Conservation (phyloP, 2,113 vertebrate genomes). For the Hippolais icterina region DNA sequence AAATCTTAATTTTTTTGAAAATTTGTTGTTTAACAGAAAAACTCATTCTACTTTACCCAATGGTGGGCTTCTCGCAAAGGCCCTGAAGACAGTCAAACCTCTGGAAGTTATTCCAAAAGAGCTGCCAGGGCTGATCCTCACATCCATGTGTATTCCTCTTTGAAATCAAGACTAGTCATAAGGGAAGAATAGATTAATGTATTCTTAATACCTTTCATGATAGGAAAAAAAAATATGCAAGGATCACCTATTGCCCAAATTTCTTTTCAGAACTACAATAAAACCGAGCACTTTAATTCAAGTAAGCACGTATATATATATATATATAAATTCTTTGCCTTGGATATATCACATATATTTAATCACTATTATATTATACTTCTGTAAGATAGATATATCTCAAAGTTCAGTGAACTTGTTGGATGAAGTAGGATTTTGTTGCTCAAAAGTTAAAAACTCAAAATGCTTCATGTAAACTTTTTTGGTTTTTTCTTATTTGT, state of each 20-base stretch:
- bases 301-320: rapidly evolving
- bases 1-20: neutral
- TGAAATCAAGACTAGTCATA: neutral
- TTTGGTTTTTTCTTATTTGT: neutral
- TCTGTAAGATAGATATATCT: neutral
- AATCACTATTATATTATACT: neutral
- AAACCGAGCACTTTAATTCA: neutral
- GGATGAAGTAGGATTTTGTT: neutral
- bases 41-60: neutral
- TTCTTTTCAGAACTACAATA: neutral
- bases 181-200: neutral
- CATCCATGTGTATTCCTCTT: neutral
- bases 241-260: neutral
- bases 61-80: neutral
- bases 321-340: neutral
- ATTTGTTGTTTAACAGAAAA: neutral
- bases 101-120: neutral
- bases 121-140: neutral
- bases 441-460: neutral
- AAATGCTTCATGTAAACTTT: neutral
- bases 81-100: neutral
- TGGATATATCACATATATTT: neutral
- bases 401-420: too few relatives aligned
- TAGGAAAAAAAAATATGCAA: neutral
- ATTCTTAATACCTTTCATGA: neutral